Evolutionary conservation across 2,888 invertebrate species (phyloP), one percentile per base, ranked within the genome.

Genomic region (Rhodophaea formosa): DNA sequence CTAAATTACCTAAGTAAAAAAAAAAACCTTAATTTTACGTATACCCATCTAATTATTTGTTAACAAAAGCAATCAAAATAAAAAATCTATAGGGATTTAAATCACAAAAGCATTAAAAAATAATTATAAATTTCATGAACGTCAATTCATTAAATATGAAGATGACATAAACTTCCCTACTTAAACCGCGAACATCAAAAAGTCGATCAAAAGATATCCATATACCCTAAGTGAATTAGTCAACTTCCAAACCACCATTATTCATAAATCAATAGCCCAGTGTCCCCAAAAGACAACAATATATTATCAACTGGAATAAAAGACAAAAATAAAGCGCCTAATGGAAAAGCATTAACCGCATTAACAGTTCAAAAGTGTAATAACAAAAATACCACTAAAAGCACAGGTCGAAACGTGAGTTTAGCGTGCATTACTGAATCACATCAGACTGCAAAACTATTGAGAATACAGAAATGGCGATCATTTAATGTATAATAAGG

Each of bases 401-500:
- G 78, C 56, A 46, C 23, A 39, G 43, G 58, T 68, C 67, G 66
- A 67, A 73, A 68, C 69, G 70, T 64, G 63, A 67, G 69, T 67
- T 72, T 68, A 70, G 62, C 72, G 76, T 72, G 67, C 72, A 74
- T 78, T 75, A 77, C 73, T 62, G 70, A 75, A 72, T 72, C 77
- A 75, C 75, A 70, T 68, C 75, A 73, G 71, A 23, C 23, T 73
- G 70, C 75, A 10, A 39, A 39, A 39, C n/a, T 39, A 3, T n/a
- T 39, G n/a, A 39, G 1, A 39, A 3, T 39, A 39, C 39, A 8
- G 39, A 39, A 39, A n/a, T 39, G 12, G n/a, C n/a, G 5, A 39
- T 2, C 23, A 23, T 23, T 5, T 23, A 23, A n/a, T n/a, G n/a
- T n/a, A n/a, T n/a, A n/a, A n/a, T n/a, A n/a, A n/a, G n/a, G n/a